Conservation (phyloP, 1,140 invertebrate species). For the Elymnias hypermnestra region DNA sequence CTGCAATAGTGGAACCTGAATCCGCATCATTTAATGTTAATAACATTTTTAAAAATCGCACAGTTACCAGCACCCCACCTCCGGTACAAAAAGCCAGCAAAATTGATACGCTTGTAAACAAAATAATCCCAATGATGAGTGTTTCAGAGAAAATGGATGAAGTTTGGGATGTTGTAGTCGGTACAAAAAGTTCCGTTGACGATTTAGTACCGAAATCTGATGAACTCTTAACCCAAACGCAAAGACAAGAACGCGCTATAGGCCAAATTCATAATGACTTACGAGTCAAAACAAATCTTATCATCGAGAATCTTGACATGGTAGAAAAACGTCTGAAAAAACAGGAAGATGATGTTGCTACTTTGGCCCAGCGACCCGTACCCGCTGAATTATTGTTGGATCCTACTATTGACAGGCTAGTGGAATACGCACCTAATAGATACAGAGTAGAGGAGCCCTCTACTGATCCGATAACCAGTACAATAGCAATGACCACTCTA, state of each 20-base stretch:
- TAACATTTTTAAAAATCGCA: constrained; percentile 65
- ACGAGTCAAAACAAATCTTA: constrained; percentile 87
- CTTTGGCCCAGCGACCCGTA: constrained; percentile 82
- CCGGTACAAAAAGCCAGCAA: constrained; percentile 81
- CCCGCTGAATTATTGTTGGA: constrained; percentile 84
- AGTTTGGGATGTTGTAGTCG: constrained; percentile 91
- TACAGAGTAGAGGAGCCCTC: constrained; percentile 66
- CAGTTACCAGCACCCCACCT: constrained; percentile 72
- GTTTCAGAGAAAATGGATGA: constrained; percentile 93
- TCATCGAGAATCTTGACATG: constrained; percentile 90
- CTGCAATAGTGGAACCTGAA: constrained; percentile 84
- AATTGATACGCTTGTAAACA: constrained; percentile 85
- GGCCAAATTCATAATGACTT: constrained; percentile 91
- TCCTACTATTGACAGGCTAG: constrained; percentile 84
- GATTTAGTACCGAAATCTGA: constrained; percentile 90
- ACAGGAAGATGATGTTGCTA: constrained; percentile 86
- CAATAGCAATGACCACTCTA: constrained; percentile 50
- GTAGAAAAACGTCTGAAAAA: constrained; percentile 90
- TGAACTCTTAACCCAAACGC: constrained; percentile 88
- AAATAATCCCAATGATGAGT: constrained; percentile 88
- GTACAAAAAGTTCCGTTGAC: constrained; percentile 90
- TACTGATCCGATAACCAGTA: constrained; percentile 58
- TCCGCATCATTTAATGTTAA: constrained; percentile 70
- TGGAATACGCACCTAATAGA: constrained; percentile 84
- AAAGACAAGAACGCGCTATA: constrained; percentile 90